phyloP scores from a whole-genome alignment of 1,140 invertebrate species.

The Pachypsylla venusta region DNA sequence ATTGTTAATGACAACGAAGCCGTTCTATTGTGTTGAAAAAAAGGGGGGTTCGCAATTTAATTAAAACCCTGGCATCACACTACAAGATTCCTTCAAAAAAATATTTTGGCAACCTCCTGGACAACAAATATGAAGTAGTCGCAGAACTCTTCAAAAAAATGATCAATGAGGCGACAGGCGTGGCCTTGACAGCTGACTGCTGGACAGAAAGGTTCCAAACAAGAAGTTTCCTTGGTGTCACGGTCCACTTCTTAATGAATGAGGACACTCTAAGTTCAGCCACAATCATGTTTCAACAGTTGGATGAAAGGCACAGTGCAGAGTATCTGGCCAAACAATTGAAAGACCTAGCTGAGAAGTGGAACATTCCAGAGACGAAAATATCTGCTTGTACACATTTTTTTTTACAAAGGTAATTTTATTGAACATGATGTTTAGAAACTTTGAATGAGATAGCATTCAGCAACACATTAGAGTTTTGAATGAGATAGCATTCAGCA shows the following conservation, averaged over 20 bases:
- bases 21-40: conserved; percentile 29
- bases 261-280: conserved; percentile 15
- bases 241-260: conserved; percentile 20
- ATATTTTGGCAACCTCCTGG: conserved; percentile 21
- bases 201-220: conserved; percentile 24
- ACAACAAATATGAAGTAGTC: conserved; percentile 29
- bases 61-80: conserved; percentile 27
- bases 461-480: no score
- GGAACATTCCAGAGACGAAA: conserved; percentile 28
- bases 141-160: conserved; percentile 23
- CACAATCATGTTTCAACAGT: conserved; percentile 3
- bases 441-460: no score
- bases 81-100: conserved; percentile 29
- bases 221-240: conserved; percentile 24
- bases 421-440: no score
- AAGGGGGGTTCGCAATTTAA: conserved; percentile 28
- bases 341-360: conserved; percentile 26
- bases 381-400: conserved; percentile 31
- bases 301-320: conserved; percentile 20
- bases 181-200: conserved; percentile 25
- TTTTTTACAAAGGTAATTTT: no score
- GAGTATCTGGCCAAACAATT: conserved; percentile 21
- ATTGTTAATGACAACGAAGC: conserved; percentile 29
- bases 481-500: no score
- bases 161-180: conserved; percentile 14